Percentiles rank a stretch among this genome's conserved stretches.
Evolutionary conservation across 2,797 vertebrate genomes (phyloP).

Genomic region (Harpagifer antarcticus): DNA sequence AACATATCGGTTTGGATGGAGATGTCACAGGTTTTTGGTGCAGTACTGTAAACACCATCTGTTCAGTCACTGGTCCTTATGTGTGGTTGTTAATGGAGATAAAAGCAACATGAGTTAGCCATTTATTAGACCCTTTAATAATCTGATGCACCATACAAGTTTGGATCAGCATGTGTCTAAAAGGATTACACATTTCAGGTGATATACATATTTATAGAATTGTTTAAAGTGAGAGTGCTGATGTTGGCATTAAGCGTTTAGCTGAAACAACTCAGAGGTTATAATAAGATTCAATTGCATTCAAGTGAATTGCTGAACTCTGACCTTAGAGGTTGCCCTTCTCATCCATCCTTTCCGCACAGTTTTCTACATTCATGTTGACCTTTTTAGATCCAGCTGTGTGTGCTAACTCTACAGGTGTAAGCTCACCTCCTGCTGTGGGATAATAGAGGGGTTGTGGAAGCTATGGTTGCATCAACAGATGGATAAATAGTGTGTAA

Average conservation of each 20-base stretch:
- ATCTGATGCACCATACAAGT: not conserved
- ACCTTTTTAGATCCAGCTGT: constrained; percentile 68
- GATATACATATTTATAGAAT: no score
- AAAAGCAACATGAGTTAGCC: not conserved
- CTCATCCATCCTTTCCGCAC: not conserved
- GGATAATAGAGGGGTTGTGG: constrained; percentile 36
- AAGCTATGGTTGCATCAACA: constrained; percentile 15
- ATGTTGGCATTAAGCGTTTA: no score
- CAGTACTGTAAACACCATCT: constrained; percentile 59
- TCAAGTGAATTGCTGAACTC: not conserved
- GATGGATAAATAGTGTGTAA: constrained; percentile 3
- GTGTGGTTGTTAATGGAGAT: constrained; percentile 13
- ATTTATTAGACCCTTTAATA: not conserved
- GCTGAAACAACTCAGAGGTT: no score
- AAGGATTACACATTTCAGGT: no score
- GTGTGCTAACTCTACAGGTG: constrained; percentile 56
- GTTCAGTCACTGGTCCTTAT: constrained; percentile 22
- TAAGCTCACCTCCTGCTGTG: constrained; percentile 43
- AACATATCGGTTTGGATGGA: constrained; percentile 51
- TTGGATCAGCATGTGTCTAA: no score
- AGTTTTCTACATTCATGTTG: constrained; percentile 36
- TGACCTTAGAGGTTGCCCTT: not conserved
- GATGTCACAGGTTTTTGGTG: constrained; percentile 51
- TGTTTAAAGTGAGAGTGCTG: no score
- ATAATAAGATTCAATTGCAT: no score